Percentiles rank a stretch among this genome's conserved stretches.
phyloP scores from a whole-genome alignment of 1,140 invertebrate species.

The Ylistrum balloti region DNA sequence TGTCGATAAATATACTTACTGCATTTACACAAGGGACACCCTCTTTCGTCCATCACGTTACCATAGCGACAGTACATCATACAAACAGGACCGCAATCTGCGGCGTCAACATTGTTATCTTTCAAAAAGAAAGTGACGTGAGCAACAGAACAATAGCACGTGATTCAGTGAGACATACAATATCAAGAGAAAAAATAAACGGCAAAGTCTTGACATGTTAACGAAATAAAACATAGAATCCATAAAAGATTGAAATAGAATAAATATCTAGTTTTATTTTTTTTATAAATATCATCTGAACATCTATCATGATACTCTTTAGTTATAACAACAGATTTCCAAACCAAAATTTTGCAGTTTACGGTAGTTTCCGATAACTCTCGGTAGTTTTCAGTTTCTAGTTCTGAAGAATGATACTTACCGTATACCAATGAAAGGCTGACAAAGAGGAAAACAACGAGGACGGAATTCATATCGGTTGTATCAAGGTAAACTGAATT shows the following conservation, averaged over 20 bases:
- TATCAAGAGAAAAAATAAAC: too few species aligned
- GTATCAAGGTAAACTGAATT: too few species aligned
- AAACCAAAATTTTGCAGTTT: too few species aligned
- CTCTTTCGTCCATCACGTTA: constrained; percentile 55
- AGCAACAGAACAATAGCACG: neutral
- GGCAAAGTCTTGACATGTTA: neutral
- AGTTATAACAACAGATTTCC: too few species aligned
- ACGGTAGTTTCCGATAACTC: neutral
- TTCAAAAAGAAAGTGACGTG: neutral
- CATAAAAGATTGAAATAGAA: too few species aligned
- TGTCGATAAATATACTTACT: neutral
- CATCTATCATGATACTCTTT: too few species aligned
- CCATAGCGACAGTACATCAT: constrained; percentile 65
- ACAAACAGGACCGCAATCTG: constrained; percentile 59
- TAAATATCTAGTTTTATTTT: too few species aligned
- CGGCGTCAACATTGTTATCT: neutral
- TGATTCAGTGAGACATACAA: too few species aligned
- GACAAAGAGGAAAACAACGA: neutral
- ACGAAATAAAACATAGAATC: too few species aligned
- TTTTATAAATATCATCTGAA: too few species aligned
- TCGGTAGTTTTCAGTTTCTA: neutral
- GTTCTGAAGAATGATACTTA: neutral
- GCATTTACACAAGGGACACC: constrained; percentile 61
- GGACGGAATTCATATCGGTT: neutral
- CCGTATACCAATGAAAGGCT: neutral